Evolutionary conservation across 2,888 invertebrate genomes (phyloP), one percentile per base, ranked within the genome.

Genomic region (Keiferia lycopersicella): DNA sequence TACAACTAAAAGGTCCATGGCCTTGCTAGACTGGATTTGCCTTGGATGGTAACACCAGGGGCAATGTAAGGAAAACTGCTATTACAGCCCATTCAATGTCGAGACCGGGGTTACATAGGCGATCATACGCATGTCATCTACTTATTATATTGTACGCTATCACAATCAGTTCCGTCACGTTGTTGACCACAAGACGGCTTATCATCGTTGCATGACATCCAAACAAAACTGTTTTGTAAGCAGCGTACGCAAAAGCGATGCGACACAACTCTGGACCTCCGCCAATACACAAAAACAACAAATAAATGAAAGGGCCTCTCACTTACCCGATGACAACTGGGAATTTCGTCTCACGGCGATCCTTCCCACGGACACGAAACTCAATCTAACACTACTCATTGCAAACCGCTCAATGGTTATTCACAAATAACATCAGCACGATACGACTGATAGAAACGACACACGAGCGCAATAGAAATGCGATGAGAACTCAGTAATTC

Each of bases 351-450:
- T 83, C 59, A 86, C 87, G 69, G 90, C 89, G 68, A 91, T 86
- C 80, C 88, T 86, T 69, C 91, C 89, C 77, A 92, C 88, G 69
- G 92, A 88, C 67, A 92, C 78, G 68, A 92, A 84, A 80, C 91
- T 89, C 74, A 90, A 83, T 82, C 91, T 82, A 75, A 91, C 88
- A 87, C 90, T 90, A 84, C 88, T 91, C 92, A 91, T 92, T 82
- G 73, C 88, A 77, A 72, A 73, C 71, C 74, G 77, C 76, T 81
- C 70, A 72, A 70, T 74, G 75, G 76, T 73, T 74, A 79, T 77
- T 75, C 82, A 80, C 79, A 77, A 83, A 79, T 81, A 85, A 84
- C 88, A 89, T 89, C 80, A 83, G 86, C 86, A 73, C 79, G 78
- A 79, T 71, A 77, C 77, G 72, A 82, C 80, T 75, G 77, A 79